Evolutionary conservation across 2,888 invertebrate genomes (phyloP).

Genomic region (Athalia cordata): DNA sequence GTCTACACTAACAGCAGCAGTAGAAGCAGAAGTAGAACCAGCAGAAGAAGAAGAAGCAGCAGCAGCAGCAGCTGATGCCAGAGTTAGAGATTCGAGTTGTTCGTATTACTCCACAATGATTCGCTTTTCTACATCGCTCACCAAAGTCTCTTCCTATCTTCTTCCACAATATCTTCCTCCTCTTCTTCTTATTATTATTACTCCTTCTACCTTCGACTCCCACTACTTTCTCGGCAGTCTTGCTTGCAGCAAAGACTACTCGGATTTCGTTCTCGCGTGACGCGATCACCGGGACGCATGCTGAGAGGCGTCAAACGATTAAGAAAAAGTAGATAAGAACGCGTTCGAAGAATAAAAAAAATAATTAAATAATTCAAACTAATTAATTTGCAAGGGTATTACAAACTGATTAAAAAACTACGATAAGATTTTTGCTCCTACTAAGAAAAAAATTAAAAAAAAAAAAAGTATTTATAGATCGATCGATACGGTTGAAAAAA

Average conservation of each 20-base stretch:
- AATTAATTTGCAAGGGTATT: no score
- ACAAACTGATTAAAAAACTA: no score
- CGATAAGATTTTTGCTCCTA: no score
- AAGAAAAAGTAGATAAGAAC: background rate
- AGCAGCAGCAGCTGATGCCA: no score
- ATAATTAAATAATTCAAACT: no score
- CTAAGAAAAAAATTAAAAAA: no score
- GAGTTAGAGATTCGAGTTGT: background rate
- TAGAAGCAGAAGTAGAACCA: no score
- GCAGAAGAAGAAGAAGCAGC: no score
- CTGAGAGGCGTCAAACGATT: background rate
- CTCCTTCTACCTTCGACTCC: background rate
- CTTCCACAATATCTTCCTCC: background rate
- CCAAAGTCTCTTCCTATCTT: background rate
- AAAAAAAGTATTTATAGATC: no score
- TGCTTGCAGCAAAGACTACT: background rate
- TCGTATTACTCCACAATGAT: background rate
- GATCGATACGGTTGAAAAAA: no score
- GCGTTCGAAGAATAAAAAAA: background rate
- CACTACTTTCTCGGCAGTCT: background rate
- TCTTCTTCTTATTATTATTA: background rate
- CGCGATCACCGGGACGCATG: conserved; percentile 11
- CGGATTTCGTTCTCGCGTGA: conserved; percentile 38
- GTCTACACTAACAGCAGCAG: background rate
- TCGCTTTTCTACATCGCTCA: background rate